These are phyloP conservation scores for Acromyrmex heyeri DNA, from an alignment of 1,140 invertebrate species.

Conservation along the genomic window DNA sequence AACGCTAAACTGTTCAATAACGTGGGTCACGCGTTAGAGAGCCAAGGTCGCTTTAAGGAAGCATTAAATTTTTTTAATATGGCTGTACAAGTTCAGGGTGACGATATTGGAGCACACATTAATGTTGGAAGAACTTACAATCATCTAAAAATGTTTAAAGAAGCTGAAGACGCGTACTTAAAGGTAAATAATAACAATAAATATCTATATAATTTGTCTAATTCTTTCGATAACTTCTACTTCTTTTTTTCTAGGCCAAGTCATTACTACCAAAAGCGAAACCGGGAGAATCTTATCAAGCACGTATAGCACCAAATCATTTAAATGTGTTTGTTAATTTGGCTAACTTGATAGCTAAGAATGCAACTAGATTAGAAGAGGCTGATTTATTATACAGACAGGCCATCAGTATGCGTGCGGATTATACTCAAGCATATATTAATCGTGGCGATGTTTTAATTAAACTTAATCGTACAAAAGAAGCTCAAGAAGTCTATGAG, in stretches of 20 bases:
- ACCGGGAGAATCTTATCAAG: conserved; percentile 97
- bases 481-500: conserved; percentile 98
- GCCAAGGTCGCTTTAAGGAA: conserved; percentile 93
- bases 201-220: background rate
- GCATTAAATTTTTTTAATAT: conserved; percentile 97
- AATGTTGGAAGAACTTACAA: conserved; percentile 98
- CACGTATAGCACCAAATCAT: conserved; percentile 98
- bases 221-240: background rate
- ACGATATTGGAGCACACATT: conserved; percentile 98
- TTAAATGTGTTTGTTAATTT: conserved; percentile 98
- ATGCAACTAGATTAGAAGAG: conserved; percentile 96
- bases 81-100: conserved; percentile 96
- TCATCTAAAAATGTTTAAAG: conserved; percentile 95
- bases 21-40: conserved; percentile 97
- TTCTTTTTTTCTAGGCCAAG: conserved; percentile 89
- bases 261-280: conserved; percentile 95
- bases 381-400: conserved; percentile 97
- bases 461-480: conserved; percentile 97
- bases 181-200: conserved; percentile 87
- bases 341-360: conserved; percentile 97
- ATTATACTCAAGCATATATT: conserved; percentile 99
- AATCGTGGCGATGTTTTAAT: conserved; percentile 98
- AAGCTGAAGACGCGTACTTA: conserved; percentile 97
- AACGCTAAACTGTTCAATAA: conserved; percentile 99
- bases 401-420: conserved; percentile 98